phyloP scores from a whole-genome alignment of 2,888 invertebrate species.

The Barypeithes pellucidus region DNA sequence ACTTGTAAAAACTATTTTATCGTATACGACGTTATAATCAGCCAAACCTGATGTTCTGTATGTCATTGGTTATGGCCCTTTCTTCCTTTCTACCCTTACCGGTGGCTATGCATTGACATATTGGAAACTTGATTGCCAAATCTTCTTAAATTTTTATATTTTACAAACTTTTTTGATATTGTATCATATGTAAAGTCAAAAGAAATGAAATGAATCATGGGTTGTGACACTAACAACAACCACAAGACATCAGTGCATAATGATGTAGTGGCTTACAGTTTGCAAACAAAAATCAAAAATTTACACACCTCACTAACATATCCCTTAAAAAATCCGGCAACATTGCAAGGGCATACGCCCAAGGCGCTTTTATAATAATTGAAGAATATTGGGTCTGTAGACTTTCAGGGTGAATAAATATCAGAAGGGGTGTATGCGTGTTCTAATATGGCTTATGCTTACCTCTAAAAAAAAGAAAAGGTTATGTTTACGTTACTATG shows the following conservation, averaged over 20 bases:
- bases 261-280: too few species aligned
- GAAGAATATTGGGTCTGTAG: constrained; percentile 8
- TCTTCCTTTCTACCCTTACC: background rate
- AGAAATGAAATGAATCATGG: too few species aligned
- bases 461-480: background rate
- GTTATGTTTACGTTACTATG: too few species aligned
- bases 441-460: too few species aligned
- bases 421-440: background rate
- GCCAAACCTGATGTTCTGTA: constrained; percentile 7
- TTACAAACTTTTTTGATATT: background rate
- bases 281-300: too few species aligned
- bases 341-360: constrained; percentile 7
- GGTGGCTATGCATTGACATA: background rate
- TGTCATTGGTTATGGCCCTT: constrained; percentile 21
- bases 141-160: background rate
- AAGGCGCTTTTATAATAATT: background rate
- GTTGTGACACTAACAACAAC: too few species aligned
- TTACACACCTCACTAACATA: too few species aligned
- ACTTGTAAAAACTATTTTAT: too few species aligned
- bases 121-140: constrained; percentile 1
- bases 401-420: constrained; percentile 16
- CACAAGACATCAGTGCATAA: too few species aligned
- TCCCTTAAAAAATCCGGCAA: background rate
- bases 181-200: too few species aligned
- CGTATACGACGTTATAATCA: too few species aligned